Evolutionary conservation across 2,113 vertebrate species (phyloP).

Genomic region (Neofelis nebulosa): DNA sequence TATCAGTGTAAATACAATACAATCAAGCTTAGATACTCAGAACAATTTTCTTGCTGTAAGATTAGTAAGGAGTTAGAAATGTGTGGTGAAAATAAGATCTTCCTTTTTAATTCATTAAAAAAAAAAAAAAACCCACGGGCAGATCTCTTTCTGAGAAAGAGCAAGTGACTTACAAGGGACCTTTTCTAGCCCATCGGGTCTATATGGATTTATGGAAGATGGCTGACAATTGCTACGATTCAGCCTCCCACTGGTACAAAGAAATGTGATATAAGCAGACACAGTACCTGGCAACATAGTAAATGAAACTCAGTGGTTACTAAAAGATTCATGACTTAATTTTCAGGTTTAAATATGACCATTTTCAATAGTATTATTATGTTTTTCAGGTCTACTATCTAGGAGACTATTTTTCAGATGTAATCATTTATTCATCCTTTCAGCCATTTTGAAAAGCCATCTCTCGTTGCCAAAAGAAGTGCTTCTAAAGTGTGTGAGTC

Average conservation of each 20-base stretch:
- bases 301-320: neutral
- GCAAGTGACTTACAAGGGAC: neutral
- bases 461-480: neutral
- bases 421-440: neutral
- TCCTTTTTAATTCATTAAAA: neutral
- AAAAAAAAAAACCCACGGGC: neutral
- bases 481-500: neutral
- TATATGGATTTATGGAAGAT: neutral
- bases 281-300: neutral
- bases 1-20: neutral
- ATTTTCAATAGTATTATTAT: neutral
- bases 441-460: neutral
- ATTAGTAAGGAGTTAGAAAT: neutral
- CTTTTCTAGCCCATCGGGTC: neutral
- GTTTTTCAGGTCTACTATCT: neutral
- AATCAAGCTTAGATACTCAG: neutral
- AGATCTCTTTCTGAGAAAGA: neutral
- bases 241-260: neutral
- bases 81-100: neutral
- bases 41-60: neutral
- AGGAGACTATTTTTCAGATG: neutral
- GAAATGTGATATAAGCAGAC: neutral
- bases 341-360: conserved; percentile 25
- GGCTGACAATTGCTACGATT: neutral
- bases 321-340: neutral